Base-by-base conservation (phyloP, 2,888 invertebrate species). In the Epirrita christyi region DNA sequence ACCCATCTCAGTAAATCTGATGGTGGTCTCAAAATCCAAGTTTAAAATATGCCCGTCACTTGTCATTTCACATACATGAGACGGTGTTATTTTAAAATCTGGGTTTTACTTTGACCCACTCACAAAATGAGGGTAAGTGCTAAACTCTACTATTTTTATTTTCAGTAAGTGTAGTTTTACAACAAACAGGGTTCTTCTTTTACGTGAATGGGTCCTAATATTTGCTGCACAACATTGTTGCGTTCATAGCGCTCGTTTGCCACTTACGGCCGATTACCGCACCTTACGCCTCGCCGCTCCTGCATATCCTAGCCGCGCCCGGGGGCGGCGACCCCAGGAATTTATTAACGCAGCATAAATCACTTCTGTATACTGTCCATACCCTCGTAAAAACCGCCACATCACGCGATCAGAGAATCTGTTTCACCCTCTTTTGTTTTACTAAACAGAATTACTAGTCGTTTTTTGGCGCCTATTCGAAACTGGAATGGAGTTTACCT, bases 311-410 rank as follows among this genome's bases (percentile, higher is more conserved):
- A 63, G 71, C 79, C 77, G 66, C 76, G 60, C 79, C 74, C 68
- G 57, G 75, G 52, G 81, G 68, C 83, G 64, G 71, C 72, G 80
- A 82, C 84, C 84, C 72, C 73, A 71, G 79, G 74, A 85, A 86
- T 85, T 86, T 88, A 88, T 88, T 87, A 87, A 86, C 82, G 64
- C 59, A 50, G 59, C 70, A 76, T 79, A 80, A 80, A 80, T 80
- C 80, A 78, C 76, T 72, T 70, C 75, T 75, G 21, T 21, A 69
- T 75, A 72, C 68, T 75, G 72, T 76, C 66, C 66, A 67, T 60
- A 62, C 72, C 66, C 67, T 73, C 72, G 70, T 78, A 74, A 74
- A 76, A 75, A 76, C 63, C 66, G 71, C 71, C 49, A 67, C 73
- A 69, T 75, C 76, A 76, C 74, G 76, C 79, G 76, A 81, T 78